Base-by-base conservation (phyloP, 2,888 invertebrate genomes). In the Epiperipatus broadwayi region DNA sequence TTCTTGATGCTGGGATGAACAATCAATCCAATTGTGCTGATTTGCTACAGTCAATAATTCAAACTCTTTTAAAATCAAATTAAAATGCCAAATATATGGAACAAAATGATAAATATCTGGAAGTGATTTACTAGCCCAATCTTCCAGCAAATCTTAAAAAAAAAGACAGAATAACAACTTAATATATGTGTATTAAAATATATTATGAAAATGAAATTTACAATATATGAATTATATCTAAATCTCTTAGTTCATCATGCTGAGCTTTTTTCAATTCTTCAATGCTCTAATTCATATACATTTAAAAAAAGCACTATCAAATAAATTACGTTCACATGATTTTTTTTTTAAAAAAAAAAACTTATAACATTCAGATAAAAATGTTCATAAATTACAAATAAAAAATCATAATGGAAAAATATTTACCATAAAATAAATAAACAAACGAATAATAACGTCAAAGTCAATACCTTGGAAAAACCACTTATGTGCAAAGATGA, bases 11-110 rank as follows among this genome's bases (percentile, higher is more conserved):
- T 85, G 83, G 19, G 87, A 87, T 39, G 87, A 84, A 52, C 93
- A 93, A 60, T 97, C 95, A 48, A 97, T 79, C 97, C 95, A 97
- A 60, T 97, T 97, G 59, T 83, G 83, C 56, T 95, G 85, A 62
- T 95, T 97, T 52, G 85, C 78, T 12, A 85, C 65, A 29, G 87
- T 81, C 1, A 93, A 71, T 12, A 97, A 68, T 62, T 97, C 91
- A 60, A 93, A 91, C 60, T 93, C 87, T 58, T 93, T 89, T 16
- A 91, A 63, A 5, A 83, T 67, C 43, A 95, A 65, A 43, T 77
- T 79, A 52, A 97, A 79, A 55, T 81, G 78, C 78, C 89, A 93
- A 0, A 87, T 87, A 59, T 91, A 97, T 2, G 97, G 97, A 38
- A 95, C 78, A 63, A 95, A 97, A 53, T 79, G 77, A 40, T 85